Percentiles rank a stretch among this genome's conserved stretches.
These are phyloP conservation scores for Apaloderma vittatum DNA, from an alignment of 2,113 vertebrate species.

Conservation along the genomic window DNA sequence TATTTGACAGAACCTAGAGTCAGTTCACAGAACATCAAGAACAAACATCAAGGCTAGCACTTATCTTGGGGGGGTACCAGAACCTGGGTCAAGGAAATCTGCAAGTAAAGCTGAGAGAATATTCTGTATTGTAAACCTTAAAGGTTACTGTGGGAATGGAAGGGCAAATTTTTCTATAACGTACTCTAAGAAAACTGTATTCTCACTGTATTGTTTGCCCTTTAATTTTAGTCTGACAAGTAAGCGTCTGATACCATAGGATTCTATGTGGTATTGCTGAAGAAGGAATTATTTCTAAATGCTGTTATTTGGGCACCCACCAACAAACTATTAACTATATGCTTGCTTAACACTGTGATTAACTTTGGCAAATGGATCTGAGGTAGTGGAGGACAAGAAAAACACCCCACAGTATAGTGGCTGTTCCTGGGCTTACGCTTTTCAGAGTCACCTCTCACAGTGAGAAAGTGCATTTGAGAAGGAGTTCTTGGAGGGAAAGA, in stretches of 20 bases:
- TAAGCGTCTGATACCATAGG: not conserved
- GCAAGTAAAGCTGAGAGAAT: not conserved
- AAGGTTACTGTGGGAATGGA: not conserved
- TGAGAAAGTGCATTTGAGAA: not conserved
- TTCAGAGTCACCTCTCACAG: not conserved
- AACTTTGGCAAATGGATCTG: accelerated
- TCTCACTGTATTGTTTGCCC: not conserved
- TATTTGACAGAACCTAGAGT: not conserved
- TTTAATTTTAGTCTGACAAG: not conserved
- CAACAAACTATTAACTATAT: not conserved
- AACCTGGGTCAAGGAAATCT: not conserved
- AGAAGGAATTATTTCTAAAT: not conserved
- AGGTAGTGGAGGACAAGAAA: not conserved
- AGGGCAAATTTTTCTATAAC: not conserved
- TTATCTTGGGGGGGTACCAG: not conserved
- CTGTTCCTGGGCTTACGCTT: not conserved
- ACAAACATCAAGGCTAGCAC: not conserved
- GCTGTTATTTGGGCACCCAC: not conserved
- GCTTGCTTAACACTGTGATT: not conserved
- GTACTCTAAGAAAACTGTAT: not conserved
- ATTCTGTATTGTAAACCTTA: not conserved
- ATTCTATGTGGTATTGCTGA: not conserved
- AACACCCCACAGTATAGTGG: not conserved
- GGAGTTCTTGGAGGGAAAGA: not conserved
- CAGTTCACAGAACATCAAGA: not conserved